phyloP scores from a whole-genome alignment of 2,113 vertebrate genomes.

The Pleuronectes platessa region DNA sequence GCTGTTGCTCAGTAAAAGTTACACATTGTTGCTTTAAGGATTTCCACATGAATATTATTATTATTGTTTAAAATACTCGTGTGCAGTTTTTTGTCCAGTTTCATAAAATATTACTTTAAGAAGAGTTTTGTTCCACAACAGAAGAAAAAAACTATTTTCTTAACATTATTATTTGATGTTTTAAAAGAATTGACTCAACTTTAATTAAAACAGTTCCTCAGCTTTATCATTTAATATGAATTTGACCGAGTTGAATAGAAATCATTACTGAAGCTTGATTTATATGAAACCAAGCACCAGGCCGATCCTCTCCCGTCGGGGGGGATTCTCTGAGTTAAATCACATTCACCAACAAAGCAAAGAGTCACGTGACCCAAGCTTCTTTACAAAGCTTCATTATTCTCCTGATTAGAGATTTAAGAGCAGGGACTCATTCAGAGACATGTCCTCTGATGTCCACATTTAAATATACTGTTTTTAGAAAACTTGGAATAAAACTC shows the following conservation, averaged over 20 bases:
- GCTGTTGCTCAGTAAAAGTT: too few species aligned
- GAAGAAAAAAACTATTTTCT: too few species aligned
- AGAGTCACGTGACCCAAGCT: too few species aligned
- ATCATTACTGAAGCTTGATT: slow-evolving; percentile 25
- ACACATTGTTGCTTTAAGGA: too few species aligned
- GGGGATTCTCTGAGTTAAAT: too few species aligned
- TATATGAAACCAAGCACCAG: slow-evolving; percentile 27
- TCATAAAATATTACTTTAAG: slow-evolving; percentile 29
- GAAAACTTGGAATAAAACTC: slow-evolving; percentile 34
- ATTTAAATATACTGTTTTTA: slow-evolving; percentile 6
- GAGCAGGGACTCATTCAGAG: too few species aligned
- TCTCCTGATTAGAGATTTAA: too few species aligned
- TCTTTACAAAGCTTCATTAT: too few species aligned
- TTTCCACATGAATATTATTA: too few species aligned
- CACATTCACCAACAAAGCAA: too few species aligned
- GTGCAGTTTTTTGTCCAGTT: background rate
- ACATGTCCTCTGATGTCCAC: slow-evolving; percentile 5
- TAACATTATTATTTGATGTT: background rate
- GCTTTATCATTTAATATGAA: slow-evolving; percentile 46
- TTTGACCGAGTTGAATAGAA: slow-evolving; percentile 30
- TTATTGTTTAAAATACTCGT: too few species aligned
- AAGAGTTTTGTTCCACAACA: slow-evolving; percentile 41
- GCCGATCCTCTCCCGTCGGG: background rate
- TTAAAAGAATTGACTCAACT: background rate
- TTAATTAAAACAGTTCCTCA: slow-evolving; percentile 25